These are phyloP conservation scores for Thalassarche chlororhynchos DNA, from an alignment of 2,113 vertebrate genomes.

Conservation along the genomic window DNA sequence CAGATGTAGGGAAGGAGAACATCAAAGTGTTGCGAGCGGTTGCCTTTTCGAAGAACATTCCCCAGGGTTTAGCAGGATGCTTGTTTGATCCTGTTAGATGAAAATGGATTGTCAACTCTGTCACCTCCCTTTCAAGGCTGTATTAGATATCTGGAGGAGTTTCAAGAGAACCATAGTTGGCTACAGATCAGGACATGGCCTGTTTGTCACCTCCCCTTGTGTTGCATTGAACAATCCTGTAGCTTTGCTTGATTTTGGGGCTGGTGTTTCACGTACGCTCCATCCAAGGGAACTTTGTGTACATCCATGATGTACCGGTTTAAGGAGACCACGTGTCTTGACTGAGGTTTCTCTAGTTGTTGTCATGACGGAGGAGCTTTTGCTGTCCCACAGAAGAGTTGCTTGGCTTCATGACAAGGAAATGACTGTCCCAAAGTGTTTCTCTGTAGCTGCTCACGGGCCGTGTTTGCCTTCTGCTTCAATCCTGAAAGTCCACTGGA, in stretches of 20 bases:
- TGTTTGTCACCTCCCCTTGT: not conserved
- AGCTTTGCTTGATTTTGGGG: not conserved
- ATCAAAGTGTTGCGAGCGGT: not conserved
- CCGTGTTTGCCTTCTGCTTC: not conserved
- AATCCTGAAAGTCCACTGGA: not conserved
- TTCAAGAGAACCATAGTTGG: not conserved
- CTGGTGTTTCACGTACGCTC: not conserved
- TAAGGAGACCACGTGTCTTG: not conserved
- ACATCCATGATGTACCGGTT: not conserved
- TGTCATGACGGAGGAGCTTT: not conserved
- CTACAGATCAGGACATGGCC: not conserved
- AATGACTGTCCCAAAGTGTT: not conserved
- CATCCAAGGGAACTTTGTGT: not conserved
- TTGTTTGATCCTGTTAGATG: conserved; percentile 18
- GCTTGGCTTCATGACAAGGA: not conserved
- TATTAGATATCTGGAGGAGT: not conserved
- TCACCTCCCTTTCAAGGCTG: not conserved
- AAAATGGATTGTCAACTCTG: not conserved
- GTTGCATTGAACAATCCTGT: not conserved
- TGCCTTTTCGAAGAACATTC: conserved; percentile 13
- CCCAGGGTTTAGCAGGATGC: not conserved
- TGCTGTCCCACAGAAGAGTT: not conserved
- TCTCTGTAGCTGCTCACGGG: not conserved
- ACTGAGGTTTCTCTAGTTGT: not conserved
- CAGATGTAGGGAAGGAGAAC: conserved; percentile 18